Conservation (phyloP, 2,888 invertebrate genomes). For the Lepidocyrtoides sp. region DNA sequence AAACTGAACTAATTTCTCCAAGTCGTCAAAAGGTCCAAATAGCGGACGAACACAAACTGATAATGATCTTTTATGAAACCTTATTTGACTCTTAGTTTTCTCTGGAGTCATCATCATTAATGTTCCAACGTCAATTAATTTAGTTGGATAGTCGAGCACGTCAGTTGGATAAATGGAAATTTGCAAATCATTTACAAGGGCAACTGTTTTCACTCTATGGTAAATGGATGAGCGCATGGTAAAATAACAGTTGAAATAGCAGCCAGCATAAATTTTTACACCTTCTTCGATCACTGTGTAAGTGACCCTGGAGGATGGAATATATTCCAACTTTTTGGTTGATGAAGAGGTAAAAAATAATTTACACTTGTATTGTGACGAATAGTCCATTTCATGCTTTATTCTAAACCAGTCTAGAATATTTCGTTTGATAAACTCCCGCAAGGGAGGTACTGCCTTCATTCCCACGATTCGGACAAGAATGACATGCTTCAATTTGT, state of each 20-base stretch:
- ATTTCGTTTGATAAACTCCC: constrained; percentile 73
- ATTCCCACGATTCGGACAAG: constrained; percentile 81
- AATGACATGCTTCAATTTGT: constrained; percentile 57
- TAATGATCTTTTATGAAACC: constrained; percentile 44
- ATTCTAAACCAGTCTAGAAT: constrained; percentile 78
- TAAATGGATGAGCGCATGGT: background rate
- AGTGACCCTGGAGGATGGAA: constrained; percentile 65
- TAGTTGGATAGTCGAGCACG: constrained; percentile 81
- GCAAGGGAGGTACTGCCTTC: constrained; percentile 76
- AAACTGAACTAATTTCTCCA: constrained; percentile 84
- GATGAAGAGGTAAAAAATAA: constrained; percentile 69
- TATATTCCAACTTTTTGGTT: background rate
- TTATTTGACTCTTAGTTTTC: background rate
- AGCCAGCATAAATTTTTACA: constrained; percentile 83
- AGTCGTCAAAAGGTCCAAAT: constrained; percentile 85
- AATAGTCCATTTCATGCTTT: constrained; percentile 78
- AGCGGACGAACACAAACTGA: constrained; percentile 85
- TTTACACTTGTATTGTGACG: constrained; percentile 79
- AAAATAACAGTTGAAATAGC: constrained; percentile 83
- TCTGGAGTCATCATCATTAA: constrained; percentile 8
- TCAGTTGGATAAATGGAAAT: constrained; percentile 81
- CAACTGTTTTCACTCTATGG: background rate
- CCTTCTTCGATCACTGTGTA: constrained; percentile 84
- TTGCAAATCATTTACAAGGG: constrained; percentile 18
- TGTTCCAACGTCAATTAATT: constrained; percentile 80